phyloP scores from a whole-genome alignment of 2,888 invertebrate genomes.

The Sturmia bella region DNA sequence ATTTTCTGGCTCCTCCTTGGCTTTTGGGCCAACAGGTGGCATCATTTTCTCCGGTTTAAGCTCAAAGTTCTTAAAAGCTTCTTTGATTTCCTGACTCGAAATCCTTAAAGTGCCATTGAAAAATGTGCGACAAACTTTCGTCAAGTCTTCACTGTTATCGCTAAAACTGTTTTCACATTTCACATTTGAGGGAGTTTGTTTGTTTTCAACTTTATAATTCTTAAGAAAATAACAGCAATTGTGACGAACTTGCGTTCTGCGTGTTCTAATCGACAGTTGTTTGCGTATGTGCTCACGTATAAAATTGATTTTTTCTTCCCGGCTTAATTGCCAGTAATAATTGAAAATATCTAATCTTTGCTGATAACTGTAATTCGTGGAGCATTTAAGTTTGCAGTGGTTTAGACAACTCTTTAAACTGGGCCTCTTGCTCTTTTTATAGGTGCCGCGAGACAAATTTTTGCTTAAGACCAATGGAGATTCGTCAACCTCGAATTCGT shows the following conservation, averaged over 20 bases:
- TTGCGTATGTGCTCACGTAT: conserved; percentile 53
- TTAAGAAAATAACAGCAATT: conserved; percentile 61
- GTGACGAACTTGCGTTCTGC: conserved; percentile 54
- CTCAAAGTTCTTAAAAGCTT: conserved; percentile 65
- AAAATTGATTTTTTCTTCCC: conserved; percentile 50
- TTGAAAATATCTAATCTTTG: conserved; percentile 65
- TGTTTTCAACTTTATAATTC: conserved; percentile 29
- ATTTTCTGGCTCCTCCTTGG: conserved; percentile 32
- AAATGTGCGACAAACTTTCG: conserved; percentile 69
- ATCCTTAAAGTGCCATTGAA: conserved; percentile 57
- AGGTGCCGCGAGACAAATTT: neutral
- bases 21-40: conserved; percentile 28
- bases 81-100: conserved; percentile 60
- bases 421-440: conserved; percentile 42
- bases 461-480: conserved; percentile 43
- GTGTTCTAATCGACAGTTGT: conserved; percentile 49
- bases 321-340: conserved; percentile 64
- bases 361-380: conserved; percentile 48
- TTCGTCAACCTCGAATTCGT: conserved; percentile 45
- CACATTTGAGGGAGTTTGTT: neutral
- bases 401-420: conserved; percentile 61
- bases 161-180: neutral
- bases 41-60: conserved; percentile 30
- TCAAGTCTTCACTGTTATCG: conserved; percentile 16
- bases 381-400: conserved; percentile 70